Percentiles rank a stretch among this genome's conserved stretches.
These are phyloP conservation scores for Melieria omissa DNA, from an alignment of 2,888 invertebrate species.

Conservation along the genomic window DNA sequence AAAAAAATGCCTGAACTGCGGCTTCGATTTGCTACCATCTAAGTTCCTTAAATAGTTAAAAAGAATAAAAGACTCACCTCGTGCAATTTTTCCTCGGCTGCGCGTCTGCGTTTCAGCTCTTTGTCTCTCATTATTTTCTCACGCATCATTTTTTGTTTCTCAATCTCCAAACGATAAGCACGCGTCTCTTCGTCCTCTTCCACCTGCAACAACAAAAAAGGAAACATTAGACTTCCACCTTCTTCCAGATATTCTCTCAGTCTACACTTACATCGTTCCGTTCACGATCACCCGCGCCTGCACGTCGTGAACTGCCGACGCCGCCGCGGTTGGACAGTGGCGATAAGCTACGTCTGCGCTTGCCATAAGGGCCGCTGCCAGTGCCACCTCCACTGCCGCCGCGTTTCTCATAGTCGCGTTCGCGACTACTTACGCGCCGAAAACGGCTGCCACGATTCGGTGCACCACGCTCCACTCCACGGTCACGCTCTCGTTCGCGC, in stretches of 20 bases:
- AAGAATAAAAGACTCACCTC: slow-evolving; percentile 55
- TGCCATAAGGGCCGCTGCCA: slow-evolving; percentile 48
- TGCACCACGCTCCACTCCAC: slow-evolving; percentile 17
- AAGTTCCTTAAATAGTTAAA: not conserved
- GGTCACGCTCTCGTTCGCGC: slow-evolving; percentile 50
- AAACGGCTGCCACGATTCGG: slow-evolving; percentile 49
- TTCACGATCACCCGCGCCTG: slow-evolving; percentile 54
- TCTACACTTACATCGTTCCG: slow-evolving; percentile 56
- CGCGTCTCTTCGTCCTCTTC: slow-evolving; percentile 69
- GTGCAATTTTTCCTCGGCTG: slow-evolving; percentile 65
- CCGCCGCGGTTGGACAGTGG: slow-evolving; percentile 47
- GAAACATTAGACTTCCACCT: not conserved
- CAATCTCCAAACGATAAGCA: slow-evolving; percentile 67
- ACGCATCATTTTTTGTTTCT: slow-evolving; percentile 68
- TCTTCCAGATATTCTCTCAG: not conserved
- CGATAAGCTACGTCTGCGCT: slow-evolving; percentile 63
- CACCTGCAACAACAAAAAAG: slow-evolving; percentile 48
- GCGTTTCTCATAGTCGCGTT: slow-evolving; percentile 59
- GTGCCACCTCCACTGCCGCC: slow-evolving; percentile 34
- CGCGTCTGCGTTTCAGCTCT: slow-evolving; percentile 67
- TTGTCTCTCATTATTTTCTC: slow-evolving; percentile 67
- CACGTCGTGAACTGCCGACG: slow-evolving; percentile 36
- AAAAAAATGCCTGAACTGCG: not conserved
- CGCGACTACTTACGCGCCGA: slow-evolving; percentile 58
- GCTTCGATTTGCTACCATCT: not conserved